phyloP scores from a whole-genome alignment of 2,113 vertebrate genomes.

The Pelobates fuscus region DNA sequence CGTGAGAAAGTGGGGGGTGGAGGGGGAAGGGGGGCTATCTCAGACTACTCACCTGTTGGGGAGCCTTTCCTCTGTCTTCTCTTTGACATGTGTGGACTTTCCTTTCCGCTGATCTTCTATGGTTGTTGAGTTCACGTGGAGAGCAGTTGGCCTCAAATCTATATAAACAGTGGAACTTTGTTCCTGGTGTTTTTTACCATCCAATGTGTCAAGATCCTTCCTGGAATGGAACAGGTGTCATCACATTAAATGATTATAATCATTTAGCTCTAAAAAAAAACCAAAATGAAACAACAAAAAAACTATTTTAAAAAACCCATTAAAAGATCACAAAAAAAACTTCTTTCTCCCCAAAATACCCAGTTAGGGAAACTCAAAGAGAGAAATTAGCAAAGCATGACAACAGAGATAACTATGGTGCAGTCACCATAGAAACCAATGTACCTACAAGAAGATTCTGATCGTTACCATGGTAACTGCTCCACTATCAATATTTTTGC shows the following conservation, averaged over 20 bases:
- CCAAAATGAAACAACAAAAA: not conserved
- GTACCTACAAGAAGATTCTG: no score
- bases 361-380: no score
- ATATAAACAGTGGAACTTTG: slow-evolving; percentile 16
- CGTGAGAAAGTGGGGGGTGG: not conserved
- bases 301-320: not conserved
- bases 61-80: not conserved
- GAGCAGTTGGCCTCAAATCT: slow-evolving; percentile 13
- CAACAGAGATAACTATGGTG: no score
- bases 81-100: not conserved
- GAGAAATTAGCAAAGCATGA: no score
- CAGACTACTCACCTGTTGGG: slow-evolving; percentile 1
- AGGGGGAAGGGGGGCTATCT: not conserved
- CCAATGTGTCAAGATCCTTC: no score
- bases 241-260: no score
- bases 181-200: not conserved
- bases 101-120: not conserved
- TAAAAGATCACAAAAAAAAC: no score
- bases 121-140: not conserved
- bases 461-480: no score
- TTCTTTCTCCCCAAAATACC: no score
- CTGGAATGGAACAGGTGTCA: not conserved
- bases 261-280: no score
- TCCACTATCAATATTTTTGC: no score
- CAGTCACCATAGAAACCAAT: no score